A percentile compares a stretch with the other conserved stretches of the same genome.
These are phyloP conservation scores for Hippoglossus hippoglossus DNA, from an alignment of 2,797 vertebrate genomes.

Conservation along the genomic window DNA sequence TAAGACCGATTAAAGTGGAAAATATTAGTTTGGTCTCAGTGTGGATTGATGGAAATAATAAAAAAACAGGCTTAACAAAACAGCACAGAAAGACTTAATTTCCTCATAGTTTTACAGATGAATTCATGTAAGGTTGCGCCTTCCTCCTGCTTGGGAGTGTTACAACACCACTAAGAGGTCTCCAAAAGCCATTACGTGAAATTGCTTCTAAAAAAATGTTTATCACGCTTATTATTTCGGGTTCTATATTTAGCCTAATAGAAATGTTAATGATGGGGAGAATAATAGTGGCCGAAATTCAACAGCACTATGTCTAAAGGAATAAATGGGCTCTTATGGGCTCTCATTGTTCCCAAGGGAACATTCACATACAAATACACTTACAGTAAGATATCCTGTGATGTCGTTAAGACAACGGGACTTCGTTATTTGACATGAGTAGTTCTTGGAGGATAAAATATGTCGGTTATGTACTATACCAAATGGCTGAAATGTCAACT, in stretches of 20 bases:
- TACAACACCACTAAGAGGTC: neutral
- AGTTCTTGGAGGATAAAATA: neutral
- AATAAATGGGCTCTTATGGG: slow-evolving; percentile 9
- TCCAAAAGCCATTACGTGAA: slow-evolving; percentile 7
- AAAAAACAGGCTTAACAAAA: slow-evolving; percentile 29
- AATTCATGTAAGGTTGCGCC: slow-evolving; percentile 4
- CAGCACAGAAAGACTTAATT: slow-evolving; percentile 21
- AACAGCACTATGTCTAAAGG: slow-evolving; percentile 1
- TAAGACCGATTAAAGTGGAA: slow-evolving; percentile 62
- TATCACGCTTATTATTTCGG: slow-evolving; percentile 2
- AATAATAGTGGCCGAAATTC: slow-evolving; percentile 10
- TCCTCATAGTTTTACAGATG: slow-evolving; percentile 33
- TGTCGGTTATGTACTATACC: neutral
- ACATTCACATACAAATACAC: slow-evolving; percentile 1
- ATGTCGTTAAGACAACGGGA: neutral
- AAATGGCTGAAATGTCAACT: neutral
- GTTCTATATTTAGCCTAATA: slow-evolving; percentile 5
- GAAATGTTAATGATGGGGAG: slow-evolving; percentile 11
- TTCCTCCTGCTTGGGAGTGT: slow-evolving; percentile 10
- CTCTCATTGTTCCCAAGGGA: neutral
- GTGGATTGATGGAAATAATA: slow-evolving; percentile 24
- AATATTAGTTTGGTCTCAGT: slow-evolving; percentile 52
- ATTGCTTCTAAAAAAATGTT: slow-evolving; percentile 5
- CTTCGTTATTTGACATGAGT: neutral
- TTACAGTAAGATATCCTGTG: neutral